Percentiles rank a stretch among this genome's conserved stretches.
These are phyloP conservation scores for Tribolium castaneum DNA, from an alignment of 1,140 invertebrate genomes.

Conservation along the genomic window DNA sequence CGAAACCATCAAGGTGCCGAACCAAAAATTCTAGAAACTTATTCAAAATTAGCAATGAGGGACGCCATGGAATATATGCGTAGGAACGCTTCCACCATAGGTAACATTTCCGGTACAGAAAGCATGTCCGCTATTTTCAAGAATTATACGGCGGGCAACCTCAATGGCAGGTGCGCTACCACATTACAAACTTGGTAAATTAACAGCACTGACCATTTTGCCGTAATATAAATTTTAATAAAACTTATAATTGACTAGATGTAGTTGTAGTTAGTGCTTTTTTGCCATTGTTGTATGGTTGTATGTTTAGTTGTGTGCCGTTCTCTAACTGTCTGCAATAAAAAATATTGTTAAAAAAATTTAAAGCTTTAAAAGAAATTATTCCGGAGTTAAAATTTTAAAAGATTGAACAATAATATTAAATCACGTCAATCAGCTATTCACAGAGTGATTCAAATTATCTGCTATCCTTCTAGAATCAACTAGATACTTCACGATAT, in stretches of 20 bases:
- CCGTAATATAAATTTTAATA: neutral
- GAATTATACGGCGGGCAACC: slow-evolving; percentile 84
- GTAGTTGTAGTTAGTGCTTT: slow-evolving; percentile 21
- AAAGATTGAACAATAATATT: too few species aligned
- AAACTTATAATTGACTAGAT: neutral
- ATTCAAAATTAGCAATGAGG: slow-evolving; percentile 91
- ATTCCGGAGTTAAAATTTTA: too few species aligned
- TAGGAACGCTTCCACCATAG: slow-evolving; percentile 84
- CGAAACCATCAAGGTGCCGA: slow-evolving; percentile 88
- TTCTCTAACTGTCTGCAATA: neutral
- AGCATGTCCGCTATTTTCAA: slow-evolving; percentile 91
- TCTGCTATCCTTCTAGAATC: too few species aligned
- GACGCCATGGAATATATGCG: slow-evolving; percentile 93
- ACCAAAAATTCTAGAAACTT: slow-evolving; percentile 94
- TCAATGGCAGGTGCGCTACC: slow-evolving; percentile 80
- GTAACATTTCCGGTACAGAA: slow-evolving; percentile 84
- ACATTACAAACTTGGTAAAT: slow-evolving; percentile 61
- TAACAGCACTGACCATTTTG: slow-evolving; percentile 41
- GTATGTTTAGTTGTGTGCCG: neutral
- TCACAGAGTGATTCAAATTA: too few species aligned
- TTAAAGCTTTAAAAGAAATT: too few species aligned
- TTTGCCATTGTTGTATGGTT: neutral
- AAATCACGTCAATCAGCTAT: too few species aligned
- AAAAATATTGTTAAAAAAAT: neutral
- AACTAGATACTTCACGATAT: too few species aligned